phyloP scores from a whole-genome alignment of 2,888 invertebrate species.

The Dynastes tityus region DNA sequence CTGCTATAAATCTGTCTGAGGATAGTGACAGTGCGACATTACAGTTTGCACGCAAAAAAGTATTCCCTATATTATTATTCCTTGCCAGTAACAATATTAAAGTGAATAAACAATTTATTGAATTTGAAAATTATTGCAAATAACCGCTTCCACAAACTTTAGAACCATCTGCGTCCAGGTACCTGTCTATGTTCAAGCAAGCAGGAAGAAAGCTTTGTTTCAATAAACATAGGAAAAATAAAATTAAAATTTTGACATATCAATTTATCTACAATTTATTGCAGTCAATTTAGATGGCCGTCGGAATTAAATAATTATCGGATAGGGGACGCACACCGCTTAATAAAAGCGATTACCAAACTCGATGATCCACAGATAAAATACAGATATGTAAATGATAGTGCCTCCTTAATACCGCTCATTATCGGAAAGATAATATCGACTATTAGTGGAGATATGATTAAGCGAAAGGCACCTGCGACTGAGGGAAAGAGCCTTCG shows the following conservation, averaged over 20 bases:
- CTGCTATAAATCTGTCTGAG: too few species aligned
- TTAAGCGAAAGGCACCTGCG: slow-evolving; percentile 56
- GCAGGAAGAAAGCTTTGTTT: slow-evolving; percentile 16
- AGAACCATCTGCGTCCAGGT: background rate
- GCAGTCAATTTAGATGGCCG: slow-evolving; percentile 18
- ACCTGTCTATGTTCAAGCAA: background rate
- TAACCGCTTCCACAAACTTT: background rate
- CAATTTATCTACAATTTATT: slow-evolving; percentile 47
- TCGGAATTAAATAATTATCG: slow-evolving; percentile 46
- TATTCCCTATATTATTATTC: too few species aligned
- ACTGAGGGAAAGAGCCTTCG: slow-evolving; percentile 54
- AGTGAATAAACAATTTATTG: too few species aligned
- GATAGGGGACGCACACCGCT: slow-evolving; percentile 33
- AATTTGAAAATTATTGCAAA: too few species aligned
- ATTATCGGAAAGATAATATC: slow-evolving; percentile 57
- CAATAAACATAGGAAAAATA: slow-evolving; percentile 6
- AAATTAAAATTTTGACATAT: slow-evolving; percentile 44
- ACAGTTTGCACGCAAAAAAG: too few species aligned
- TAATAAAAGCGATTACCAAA: slow-evolving; percentile 55
- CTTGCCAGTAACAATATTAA: too few species aligned
- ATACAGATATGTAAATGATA: slow-evolving; percentile 56
- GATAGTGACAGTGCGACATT: too few species aligned
- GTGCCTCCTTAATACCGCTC: slow-evolving; percentile 54
- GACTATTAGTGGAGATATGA: slow-evolving; percentile 53
- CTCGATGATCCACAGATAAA: slow-evolving; percentile 52